These are phyloP conservation scores for Troides helena DNA, from an alignment of 2,888 invertebrate genomes.

Conservation along the genomic window DNA sequence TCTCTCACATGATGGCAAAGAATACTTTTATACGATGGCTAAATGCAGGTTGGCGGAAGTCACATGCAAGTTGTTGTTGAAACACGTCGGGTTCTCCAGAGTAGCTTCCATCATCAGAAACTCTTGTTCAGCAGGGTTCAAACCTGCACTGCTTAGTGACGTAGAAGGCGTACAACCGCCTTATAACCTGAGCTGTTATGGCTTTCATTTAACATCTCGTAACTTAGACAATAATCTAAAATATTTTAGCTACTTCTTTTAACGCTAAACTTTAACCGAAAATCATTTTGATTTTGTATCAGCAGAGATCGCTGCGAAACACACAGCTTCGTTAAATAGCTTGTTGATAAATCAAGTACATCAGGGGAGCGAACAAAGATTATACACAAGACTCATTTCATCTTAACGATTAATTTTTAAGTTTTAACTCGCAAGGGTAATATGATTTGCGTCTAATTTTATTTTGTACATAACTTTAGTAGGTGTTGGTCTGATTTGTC, in stretches of 20 bases:
- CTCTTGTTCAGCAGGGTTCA: too few relatives aligned
- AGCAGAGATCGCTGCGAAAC: not conserved
- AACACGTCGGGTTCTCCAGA: too few relatives aligned
- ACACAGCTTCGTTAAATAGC: not conserved
- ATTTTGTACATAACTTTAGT: slow-evolving; percentile 42
- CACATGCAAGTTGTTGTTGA: too few relatives aligned
- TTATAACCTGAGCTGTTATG: too few relatives aligned
- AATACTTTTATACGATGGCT: too few relatives aligned
- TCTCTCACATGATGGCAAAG: too few relatives aligned
- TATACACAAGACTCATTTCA: not conserved
- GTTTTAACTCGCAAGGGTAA: not conserved
- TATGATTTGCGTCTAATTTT: slow-evolving; percentile 14
- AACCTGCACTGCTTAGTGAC: too few relatives aligned
- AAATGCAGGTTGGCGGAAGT: too few relatives aligned
- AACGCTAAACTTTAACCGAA: not conserved
- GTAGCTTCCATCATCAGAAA: too few relatives aligned
- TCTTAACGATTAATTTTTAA: not conserved
- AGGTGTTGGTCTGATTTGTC: slow-evolving; percentile 73
- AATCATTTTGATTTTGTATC: not conserved
- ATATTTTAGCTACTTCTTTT: not conserved
- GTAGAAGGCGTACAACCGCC: too few relatives aligned
- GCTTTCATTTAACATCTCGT: not conserved
- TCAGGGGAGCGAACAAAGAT: not conserved
- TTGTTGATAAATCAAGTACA: not conserved
- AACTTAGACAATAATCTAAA: too few relatives aligned